A percentile compares a stretch with the other conserved stretches of the same genome.
Conservation (phyloP, 64 coral and sea anemone species). For the Pachyseris speciosa region DNA sequence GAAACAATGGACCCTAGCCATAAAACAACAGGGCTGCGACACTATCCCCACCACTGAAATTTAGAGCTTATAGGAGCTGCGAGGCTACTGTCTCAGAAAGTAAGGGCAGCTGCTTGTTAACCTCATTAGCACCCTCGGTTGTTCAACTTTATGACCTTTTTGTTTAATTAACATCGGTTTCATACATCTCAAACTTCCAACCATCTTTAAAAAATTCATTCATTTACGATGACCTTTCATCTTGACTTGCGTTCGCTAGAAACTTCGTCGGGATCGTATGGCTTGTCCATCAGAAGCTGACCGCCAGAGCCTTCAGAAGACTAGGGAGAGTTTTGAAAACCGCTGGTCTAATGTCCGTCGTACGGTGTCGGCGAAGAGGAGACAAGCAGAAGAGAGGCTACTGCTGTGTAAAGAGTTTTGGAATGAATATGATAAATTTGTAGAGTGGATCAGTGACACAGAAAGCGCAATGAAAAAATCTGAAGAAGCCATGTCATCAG, state of each 20-base stretch:
- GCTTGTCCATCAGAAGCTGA: conserved; percentile 84
- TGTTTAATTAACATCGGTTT: too few species aligned
- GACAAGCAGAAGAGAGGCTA: conserved; percentile 85
- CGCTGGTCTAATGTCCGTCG: conserved; percentile 89
- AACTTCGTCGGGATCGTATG: conserved; percentile 82
- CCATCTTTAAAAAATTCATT: too few species aligned
- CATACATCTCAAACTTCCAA: too few species aligned
- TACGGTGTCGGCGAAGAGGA: conserved; percentile 60
- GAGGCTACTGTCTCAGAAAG: too few species aligned
- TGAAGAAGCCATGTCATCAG: conserved; percentile 43
- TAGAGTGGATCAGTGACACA: conserved; percentile 72
- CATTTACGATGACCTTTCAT: background rate
- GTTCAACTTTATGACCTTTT: too few species aligned
- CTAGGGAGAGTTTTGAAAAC: conserved; percentile 93
- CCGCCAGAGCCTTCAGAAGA: conserved; percentile 59
- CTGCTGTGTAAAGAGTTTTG: conserved; percentile 88
- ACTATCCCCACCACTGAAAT: too few species aligned
- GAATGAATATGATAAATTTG: conserved; percentile 94
- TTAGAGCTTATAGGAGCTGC: too few species aligned
- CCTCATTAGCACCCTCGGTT: too few species aligned
- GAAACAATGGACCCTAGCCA: too few species aligned
- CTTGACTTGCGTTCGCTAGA: conserved; percentile 41
- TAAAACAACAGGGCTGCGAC: too few species aligned
- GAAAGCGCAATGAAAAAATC: conserved; percentile 70
- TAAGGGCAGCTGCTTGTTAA: too few species aligned